These are phyloP conservation scores for Dendrocincla tyrannina DNA, from an alignment of 2,797 vertebrate species.

Conservation along the genomic window DNA sequence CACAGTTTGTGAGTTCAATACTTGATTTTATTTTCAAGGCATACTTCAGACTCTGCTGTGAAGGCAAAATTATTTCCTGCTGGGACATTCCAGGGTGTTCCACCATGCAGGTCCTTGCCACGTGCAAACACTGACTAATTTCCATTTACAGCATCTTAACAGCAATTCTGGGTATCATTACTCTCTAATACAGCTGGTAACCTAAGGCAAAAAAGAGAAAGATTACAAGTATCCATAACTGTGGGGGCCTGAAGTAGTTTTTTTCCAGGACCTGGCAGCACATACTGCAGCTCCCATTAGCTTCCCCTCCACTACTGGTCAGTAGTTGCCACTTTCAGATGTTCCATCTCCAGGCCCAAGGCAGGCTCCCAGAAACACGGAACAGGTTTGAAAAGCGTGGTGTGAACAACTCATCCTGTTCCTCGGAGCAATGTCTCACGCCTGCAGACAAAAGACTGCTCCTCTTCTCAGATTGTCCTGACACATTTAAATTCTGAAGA, in stretches of 20 bases:
- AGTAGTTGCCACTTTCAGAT: neutral
- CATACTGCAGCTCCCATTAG: neutral
- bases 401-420: neutral
- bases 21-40: constrained; percentile 15
- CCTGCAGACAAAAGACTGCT: neutral
- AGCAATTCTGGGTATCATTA: neutral
- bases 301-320: neutral
- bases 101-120: neutral
- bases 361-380: neutral
- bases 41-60: neutral
- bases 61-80: neutral
- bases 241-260: neutral
- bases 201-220: neutral
- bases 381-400: neutral
- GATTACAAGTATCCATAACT: neutral
- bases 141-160: neutral
- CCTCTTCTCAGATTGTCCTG: neutral
- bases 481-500: neutral
- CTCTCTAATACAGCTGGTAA: neutral
- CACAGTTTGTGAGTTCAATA: constrained; percentile 23
- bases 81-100: neutral
- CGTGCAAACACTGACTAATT: neutral
- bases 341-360: neutral
- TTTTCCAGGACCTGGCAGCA: neutral
- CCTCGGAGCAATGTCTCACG: neutral